A percentile compares a stretch with the other conserved stretches of the same genome.
Conservation (phyloP, 2,113 vertebrate genomes). For the Desmodus rotundus region DNA sequence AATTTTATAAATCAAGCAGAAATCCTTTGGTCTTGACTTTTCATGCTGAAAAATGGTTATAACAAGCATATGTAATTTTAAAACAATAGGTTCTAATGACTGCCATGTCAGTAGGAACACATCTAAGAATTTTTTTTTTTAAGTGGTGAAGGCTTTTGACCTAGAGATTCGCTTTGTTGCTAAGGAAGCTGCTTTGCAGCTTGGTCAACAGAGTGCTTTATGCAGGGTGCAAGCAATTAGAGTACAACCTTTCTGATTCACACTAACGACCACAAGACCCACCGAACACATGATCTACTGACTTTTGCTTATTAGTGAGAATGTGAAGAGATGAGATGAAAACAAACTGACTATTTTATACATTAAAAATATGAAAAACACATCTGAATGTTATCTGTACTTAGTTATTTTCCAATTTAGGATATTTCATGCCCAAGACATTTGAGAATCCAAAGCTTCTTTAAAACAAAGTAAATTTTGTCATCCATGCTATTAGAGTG, state of each 20-base stretch:
- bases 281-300: conserved; percentile 45
- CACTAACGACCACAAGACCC: conserved; percentile 52
- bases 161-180: conserved; percentile 35
- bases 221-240: conserved; percentile 37
- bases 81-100: conserved; percentile 65
- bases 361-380: conserved; percentile 24
- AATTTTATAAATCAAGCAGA: conserved; percentile 64
- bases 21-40: conserved; percentile 59
- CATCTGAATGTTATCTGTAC: not conserved
- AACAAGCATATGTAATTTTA: conserved; percentile 55
- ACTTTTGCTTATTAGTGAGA: conserved; percentile 56
- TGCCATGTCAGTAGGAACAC: conserved; percentile 51
- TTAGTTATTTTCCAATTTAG: conserved; percentile 43
- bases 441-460: conserved; percentile 23
- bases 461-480: conserved; percentile 20
- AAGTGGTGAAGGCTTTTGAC: conserved; percentile 45
- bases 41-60: conserved; percentile 56
- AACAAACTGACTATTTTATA: conserved; percentile 33
- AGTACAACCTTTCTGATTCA: conserved; percentile 36
- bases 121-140: conserved; percentile 34
- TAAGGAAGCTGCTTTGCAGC: conserved; percentile 56
- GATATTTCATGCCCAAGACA: not conserved
- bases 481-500: not conserved
- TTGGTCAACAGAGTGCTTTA: conserved; percentile 40
- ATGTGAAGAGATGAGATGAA: conserved; percentile 30